phyloP scores from a whole-genome alignment of 2,888 invertebrate genomes.

The Orchesella flavescens region DNA sequence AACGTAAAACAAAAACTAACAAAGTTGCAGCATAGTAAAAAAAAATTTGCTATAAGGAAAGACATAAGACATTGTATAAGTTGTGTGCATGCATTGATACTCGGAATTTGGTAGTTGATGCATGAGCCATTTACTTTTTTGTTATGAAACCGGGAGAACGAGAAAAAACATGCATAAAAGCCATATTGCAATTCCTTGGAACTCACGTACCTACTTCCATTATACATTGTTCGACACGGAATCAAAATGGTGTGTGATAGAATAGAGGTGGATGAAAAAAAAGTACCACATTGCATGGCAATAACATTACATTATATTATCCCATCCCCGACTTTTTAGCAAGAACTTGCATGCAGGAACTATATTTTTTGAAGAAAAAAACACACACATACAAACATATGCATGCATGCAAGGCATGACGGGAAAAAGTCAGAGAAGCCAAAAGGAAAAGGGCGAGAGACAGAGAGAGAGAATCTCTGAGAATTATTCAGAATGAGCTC shows the following conservation, averaged over 20 bases:
- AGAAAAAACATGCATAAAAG: conserved; percentile 28
- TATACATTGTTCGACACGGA: neutral
- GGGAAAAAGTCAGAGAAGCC: conserved; percentile 21
- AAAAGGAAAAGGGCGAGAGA: conserved; percentile 16
- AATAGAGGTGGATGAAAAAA: no score
- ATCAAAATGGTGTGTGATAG: neutral
- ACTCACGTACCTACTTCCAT: neutral
- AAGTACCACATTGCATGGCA: neutral
- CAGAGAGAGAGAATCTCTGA: conserved; percentile 27
- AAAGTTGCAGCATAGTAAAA: no score
- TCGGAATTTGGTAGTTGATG: neutral
- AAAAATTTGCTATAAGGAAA: no score
- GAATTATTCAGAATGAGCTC: conserved; percentile 30
- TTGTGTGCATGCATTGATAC: neutral
- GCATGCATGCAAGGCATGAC: conserved; percentile 51
- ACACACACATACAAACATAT: neutral
- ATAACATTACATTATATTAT: neutral
- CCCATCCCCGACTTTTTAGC: conserved; percentile 24
- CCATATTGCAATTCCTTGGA: conserved; percentile 45
- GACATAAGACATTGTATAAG: no score
- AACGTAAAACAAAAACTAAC: no score
- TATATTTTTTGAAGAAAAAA: no score
- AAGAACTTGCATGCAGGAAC: conserved; percentile 52
- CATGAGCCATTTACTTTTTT: conserved; percentile 1
- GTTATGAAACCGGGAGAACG: conserved; percentile 23